phyloP scores from a whole-genome alignment of 2,113 vertebrate genomes.

The Perca flavescens region DNA sequence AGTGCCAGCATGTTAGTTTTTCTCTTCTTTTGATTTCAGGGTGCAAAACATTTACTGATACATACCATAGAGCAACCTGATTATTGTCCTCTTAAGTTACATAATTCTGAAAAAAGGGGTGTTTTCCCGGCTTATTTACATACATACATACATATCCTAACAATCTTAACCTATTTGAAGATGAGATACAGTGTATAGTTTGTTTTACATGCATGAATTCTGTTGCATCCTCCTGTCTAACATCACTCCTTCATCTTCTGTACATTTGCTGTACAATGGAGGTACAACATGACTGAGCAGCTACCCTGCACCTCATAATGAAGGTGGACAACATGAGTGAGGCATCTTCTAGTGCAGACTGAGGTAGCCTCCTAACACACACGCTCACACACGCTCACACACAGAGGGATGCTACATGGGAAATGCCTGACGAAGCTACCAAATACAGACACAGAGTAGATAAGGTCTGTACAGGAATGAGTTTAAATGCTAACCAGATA shows the following conservation, averaged over 20 bases:
- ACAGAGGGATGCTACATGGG: conserved; percentile 57
- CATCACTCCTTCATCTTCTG: conserved; percentile 67
- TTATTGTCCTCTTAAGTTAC: conserved; percentile 79
- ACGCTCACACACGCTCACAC: conserved; percentile 38
- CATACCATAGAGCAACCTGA: conserved; percentile 83
- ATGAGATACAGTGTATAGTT: conserved; percentile 77
- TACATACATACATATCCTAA: conserved; percentile 82
- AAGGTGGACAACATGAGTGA: conserved; percentile 74
- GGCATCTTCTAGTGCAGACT: conserved; percentile 77
- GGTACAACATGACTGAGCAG: conserved; percentile 68
- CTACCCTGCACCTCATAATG: conserved; percentile 74
- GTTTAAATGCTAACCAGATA: conserved; percentile 42
- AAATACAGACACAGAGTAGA: conserved; percentile 46
- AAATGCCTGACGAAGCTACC: conserved; percentile 55
- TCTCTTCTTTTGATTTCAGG: conserved; percentile 68
- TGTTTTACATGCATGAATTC: conserved; percentile 80
- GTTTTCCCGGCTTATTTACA: conserved; percentile 76
- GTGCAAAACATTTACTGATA: conserved; percentile 82
- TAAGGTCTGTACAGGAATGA: conserved; percentile 44
- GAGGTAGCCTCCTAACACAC: conserved; percentile 72
- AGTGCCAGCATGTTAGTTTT: conserved; percentile 44
- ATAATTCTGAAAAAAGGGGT: conserved; percentile 71
- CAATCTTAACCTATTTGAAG: conserved; percentile 75
- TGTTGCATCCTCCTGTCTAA: conserved; percentile 60
- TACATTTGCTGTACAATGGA: conserved; percentile 65